These are phyloP conservation scores for Pseudomyrmex flavicornis DNA, from an alignment of 1,140 invertebrate species.

Conservation along the genomic window DNA sequence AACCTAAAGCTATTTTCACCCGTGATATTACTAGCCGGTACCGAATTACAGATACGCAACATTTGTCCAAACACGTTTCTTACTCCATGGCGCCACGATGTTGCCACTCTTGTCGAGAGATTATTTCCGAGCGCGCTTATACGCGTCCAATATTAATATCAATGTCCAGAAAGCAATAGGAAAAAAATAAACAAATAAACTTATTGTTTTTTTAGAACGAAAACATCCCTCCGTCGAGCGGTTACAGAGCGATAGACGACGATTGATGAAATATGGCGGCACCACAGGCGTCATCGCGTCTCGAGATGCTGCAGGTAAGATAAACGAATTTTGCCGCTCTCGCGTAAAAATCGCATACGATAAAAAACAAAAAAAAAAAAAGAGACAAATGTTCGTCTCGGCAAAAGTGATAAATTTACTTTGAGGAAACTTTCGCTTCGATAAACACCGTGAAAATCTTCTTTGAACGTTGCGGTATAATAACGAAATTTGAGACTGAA, in stretches of 20 bases:
- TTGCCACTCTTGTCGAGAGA: not conserved
- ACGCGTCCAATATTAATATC: not conserved
- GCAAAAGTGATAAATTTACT: constrained; percentile 2
- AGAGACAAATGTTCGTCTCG: not conserved
- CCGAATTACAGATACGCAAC: constrained; percentile 47
- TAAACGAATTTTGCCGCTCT: constrained; percentile 7
- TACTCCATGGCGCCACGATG: constrained; percentile 12
- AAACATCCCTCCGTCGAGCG: constrained; percentile 38
- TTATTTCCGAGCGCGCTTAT: not conserved
- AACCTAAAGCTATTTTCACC: constrained; percentile 42
- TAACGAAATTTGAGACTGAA: no score
- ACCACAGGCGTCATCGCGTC: constrained; percentile 80
- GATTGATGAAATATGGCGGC: constrained; percentile 76
- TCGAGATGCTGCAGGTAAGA: constrained; percentile 82
- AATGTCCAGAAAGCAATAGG: not conserved
- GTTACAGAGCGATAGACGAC: constrained; percentile 47
- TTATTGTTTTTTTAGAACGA: constrained; percentile 42
- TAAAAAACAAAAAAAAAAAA: not conserved
- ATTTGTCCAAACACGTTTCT: constrained; percentile 35
- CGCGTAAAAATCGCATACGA: not conserved
- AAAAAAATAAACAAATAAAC: not conserved
- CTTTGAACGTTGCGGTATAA: not conserved
- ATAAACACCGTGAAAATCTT: not conserved
- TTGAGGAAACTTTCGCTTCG: not conserved
- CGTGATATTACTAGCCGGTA: constrained; percentile 41